Conservation (phyloP, 1,140 invertebrate genomes). For the Bombus vancouverensis region DNA sequence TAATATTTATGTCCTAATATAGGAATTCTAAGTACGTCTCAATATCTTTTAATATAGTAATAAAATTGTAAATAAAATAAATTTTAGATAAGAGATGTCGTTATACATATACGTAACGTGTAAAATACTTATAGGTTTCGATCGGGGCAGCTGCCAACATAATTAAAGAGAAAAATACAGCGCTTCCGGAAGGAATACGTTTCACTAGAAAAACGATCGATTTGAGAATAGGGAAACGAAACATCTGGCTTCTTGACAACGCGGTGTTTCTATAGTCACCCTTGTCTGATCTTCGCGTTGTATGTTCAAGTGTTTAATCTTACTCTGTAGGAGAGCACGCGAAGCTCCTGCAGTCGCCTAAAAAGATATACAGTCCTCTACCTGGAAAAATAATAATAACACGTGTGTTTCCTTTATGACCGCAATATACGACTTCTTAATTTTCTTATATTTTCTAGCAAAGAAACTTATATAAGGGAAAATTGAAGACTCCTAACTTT, state of each 20-base stretch:
- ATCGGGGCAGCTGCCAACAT: background rate
- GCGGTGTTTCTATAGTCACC: background rate
- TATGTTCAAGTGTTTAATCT: slow-evolving; percentile 42
- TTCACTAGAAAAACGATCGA: slow-evolving; percentile 14
- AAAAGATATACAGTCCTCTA: slow-evolving; percentile 30
- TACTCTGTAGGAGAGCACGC: slow-evolving; percentile 1
- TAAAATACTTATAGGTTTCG: no score
- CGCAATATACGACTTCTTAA: background rate
- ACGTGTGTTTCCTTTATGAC: background rate
- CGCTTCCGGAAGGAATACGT: background rate
- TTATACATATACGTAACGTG: no score
- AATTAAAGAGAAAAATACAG: background rate
- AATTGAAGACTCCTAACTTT: background rate
- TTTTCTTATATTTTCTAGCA: background rate
- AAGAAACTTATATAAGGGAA: background rate
- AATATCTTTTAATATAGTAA: no score
- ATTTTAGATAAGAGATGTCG: no score
- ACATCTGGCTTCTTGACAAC: slow-evolving; percentile 25
- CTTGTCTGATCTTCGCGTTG: slow-evolving; percentile 20
- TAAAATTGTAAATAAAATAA: no score
- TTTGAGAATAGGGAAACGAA: background rate
- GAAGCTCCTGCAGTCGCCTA: background rate
- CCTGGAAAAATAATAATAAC: slow-evolving; percentile 41
- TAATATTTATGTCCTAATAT: no score
- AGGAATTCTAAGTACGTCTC: no score